Evolutionary conservation across 2,888 invertebrate species (phyloP), one percentile per base, ranked within the genome.

Genomic region (Phania funesta): DNA sequence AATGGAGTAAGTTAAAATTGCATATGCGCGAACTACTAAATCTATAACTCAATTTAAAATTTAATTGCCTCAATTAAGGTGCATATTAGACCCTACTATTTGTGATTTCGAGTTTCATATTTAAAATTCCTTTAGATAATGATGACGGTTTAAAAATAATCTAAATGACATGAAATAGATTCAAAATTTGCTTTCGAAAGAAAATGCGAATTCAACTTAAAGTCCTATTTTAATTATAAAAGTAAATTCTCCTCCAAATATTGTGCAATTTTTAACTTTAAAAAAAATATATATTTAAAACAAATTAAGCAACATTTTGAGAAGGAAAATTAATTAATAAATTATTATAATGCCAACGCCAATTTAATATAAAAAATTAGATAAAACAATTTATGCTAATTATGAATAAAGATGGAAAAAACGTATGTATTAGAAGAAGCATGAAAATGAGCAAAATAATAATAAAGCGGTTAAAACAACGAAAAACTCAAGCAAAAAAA

Each of bases 251-350:
- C 9, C 3, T 67, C 64, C 22, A 82, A 62, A 83, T 70, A 73
- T 71, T 71, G 62, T 81, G 16, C 54, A 80, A 46, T 64, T 58
- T 46, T 58, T 81, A 13, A n/a, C 16, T 5, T 41, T 60, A 9
- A 41, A 38, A 50, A 56, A 46, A 38, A 56, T 68, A 41, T n/a
- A 16, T n/a, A 35, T 35, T 35, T 26, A 26, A 26, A 26, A 26
- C 6, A 26, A 80, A 81, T 75, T 68, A 83, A 85, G 82, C 84
- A 85, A 85, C 85, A 84, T 58, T 81, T 84, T 80, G 11, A 22
- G 13, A 7, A 60, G 35, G 35, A 70, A 67, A 56, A 44, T 4
- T 76, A 29, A 71, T 68, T 52, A 71, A 64, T 52, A 81, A 64
- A 50, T n/a, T 18, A 38, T 71, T 26, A 48, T 56, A 80, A 83